Percentiles rank a stretch among this genome's conserved stretches.
Conservation (phyloP, 2,797 vertebrate species). For the Percopsis omiscomaycus region DNA sequence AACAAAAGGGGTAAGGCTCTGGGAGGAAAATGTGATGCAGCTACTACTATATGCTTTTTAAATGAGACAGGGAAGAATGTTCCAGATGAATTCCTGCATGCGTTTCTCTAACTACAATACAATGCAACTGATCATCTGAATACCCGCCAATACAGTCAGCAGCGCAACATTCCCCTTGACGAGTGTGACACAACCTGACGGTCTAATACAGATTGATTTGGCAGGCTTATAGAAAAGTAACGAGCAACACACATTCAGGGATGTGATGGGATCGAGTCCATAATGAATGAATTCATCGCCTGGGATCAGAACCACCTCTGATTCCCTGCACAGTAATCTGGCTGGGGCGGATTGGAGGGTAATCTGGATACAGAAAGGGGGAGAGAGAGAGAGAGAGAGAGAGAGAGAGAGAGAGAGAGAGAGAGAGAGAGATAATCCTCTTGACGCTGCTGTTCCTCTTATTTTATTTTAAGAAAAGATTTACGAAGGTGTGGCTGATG, state of each 20-base stretch:
- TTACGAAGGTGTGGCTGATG: too few relatives aligned
- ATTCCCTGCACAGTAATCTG: constrained; percentile 68
- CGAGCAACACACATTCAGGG: constrained; percentile 34
- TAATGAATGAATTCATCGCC: constrained; percentile 63
- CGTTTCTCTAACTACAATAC: too few relatives aligned
- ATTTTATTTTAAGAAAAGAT: neutral
- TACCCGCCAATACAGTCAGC: too few relatives aligned
- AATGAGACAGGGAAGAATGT: too few relatives aligned
- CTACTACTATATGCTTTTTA: too few relatives aligned
- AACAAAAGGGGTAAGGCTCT: too few relatives aligned
- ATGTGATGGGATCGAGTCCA: constrained; percentile 57
- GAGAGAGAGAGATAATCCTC: constrained; percentile 41
- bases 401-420: constrained; percentile 1
- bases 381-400: constrained; percentile 20
- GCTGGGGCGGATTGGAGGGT: constrained; percentile 59
- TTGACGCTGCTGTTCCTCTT: constrained; percentile 22
- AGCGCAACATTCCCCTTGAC: neutral
- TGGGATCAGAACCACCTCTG: constrained; percentile 63
- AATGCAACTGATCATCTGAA: too few relatives aligned
- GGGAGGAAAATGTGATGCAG: too few relatives aligned
- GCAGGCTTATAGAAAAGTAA: constrained; percentile 9
- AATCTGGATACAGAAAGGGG: constrained; percentile 61
- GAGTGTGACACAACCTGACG: constrained; percentile 9
- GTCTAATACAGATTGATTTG: constrained; percentile 25
- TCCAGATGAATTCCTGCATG: too few relatives aligned